Evolutionary conservation across 2,888 invertebrate species (phyloP), one percentile per base, ranked within the genome.

Genomic region (Xylophagus ater): DNA sequence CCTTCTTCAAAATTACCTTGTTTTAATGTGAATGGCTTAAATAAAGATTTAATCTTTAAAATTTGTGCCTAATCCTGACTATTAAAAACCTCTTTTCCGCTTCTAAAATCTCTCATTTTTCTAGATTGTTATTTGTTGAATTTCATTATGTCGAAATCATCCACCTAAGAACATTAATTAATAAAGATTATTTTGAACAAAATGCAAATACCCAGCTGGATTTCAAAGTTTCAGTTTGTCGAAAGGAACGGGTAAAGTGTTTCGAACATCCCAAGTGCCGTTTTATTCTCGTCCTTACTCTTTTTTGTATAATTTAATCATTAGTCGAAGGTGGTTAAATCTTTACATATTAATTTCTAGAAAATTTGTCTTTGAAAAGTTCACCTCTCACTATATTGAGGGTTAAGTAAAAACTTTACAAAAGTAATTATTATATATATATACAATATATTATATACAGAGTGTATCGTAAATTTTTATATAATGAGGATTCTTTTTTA

Each of bases 281-380:
- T 26, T 14, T 12, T 26, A 26, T n/a, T 18, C 26, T 35, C 14
- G 19, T 19, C 26, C 25, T 35, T 25, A 35, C 28, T 26, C 35
- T 35, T 26, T 33, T 37, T 41, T 34, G 43, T 41, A 43, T 43
- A 43, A 43, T 43, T 43, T 43, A 43, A 43, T 43, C 43, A 43
- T 43, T 43, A 43, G 41, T 38, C 30, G 37, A 43, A 41, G 43
- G 43, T 34, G 43, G 43, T 40, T 34, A 41, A 40, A 41, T 43
- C 40, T 40, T 31, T 43, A 43, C 37, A 41, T 38, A 37, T 34
- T 43, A 43, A 43, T 41, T n/a, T 43, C 43, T 26, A 20, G 40
- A 43, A 38, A 43, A 43, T 43, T 43, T 41, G 43, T 43, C 43
- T 41, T 43, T 34, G 31, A 34, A 43, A 43, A 43, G 37, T 43